Evolutionary conservation across 2,113 vertebrate genomes (phyloP).

Genomic region (Oreochromis spilurus): DNA sequence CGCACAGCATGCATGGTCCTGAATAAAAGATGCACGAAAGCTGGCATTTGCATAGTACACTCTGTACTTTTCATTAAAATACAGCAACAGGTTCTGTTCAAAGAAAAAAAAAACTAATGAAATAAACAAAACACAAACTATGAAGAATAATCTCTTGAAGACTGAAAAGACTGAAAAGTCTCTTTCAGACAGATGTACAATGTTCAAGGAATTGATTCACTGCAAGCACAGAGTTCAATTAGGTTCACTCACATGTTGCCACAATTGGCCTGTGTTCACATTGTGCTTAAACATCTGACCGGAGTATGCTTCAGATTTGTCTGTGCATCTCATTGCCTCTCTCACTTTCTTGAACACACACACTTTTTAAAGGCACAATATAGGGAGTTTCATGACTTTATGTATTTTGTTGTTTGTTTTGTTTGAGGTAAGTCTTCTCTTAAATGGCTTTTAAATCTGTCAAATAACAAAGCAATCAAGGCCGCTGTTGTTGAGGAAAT

Average conservation of each 20-base stretch:
- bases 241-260: neutral
- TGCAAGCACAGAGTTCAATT: neutral
- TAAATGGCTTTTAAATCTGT: neutral
- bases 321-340: neutral
- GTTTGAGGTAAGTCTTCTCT: neutral
- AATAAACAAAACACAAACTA: neutral
- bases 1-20: neutral
- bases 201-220: neutral
- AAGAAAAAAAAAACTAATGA: neutral
- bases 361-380: neutral
- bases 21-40: neutral
- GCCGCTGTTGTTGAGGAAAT: neutral
- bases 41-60: neutral
- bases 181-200: neutral
- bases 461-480: neutral
- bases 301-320: neutral
- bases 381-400: neutral
- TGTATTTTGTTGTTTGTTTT: neutral
- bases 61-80: neutral
- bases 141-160: neutral
- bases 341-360: neutral
- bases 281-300: neutral
- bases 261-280: neutral
- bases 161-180: neutral
- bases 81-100: neutral